Percentiles rank a stretch among this genome's conserved stretches.
These are phyloP conservation scores for Podiceps cristatus DNA, from an alignment of 2,113 vertebrate genomes.

Conservation along the genomic window DNA sequence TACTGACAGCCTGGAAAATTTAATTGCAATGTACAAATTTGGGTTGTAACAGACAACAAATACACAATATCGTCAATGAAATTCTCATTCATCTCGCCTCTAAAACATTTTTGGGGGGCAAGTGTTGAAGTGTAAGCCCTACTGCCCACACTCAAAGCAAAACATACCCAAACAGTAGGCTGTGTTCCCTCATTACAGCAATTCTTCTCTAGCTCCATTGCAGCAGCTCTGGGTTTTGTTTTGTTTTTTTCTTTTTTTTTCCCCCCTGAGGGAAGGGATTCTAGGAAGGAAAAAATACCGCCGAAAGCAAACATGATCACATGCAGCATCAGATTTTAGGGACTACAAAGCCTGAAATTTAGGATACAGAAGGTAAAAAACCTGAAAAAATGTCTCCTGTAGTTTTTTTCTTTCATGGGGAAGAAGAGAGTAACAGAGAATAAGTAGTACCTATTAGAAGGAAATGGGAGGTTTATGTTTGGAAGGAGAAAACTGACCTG, in stretches of 20 bases:
- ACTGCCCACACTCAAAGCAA: neutral
- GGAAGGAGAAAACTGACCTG: neutral
- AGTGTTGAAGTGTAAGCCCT: neutral
- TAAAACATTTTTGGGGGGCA: neutral
- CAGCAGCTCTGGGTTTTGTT: neutral
- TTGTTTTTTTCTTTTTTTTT: neutral
- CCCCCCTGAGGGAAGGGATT: neutral
- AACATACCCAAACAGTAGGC: rapidly evolving
- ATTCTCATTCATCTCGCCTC: neutral
- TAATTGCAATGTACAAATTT: neutral
- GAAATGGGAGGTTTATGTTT: neutral
- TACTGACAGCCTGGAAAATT: neutral
- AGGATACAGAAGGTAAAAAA: neutral
- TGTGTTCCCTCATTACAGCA: neutral
- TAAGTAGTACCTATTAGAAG: neutral
- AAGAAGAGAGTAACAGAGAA: neutral
- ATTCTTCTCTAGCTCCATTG: neutral
- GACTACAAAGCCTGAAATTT: neutral
- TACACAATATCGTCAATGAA: neutral
- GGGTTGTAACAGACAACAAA: neutral
- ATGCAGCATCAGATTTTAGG: neutral
- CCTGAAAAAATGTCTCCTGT: neutral
- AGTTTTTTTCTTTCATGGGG: neutral
- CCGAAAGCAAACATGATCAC: neutral
- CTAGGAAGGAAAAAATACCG: neutral